These are phyloP conservation scores for Drosophila bunnanda DNA, from an alignment of 2,888 invertebrate genomes.

Conservation along the genomic window DNA sequence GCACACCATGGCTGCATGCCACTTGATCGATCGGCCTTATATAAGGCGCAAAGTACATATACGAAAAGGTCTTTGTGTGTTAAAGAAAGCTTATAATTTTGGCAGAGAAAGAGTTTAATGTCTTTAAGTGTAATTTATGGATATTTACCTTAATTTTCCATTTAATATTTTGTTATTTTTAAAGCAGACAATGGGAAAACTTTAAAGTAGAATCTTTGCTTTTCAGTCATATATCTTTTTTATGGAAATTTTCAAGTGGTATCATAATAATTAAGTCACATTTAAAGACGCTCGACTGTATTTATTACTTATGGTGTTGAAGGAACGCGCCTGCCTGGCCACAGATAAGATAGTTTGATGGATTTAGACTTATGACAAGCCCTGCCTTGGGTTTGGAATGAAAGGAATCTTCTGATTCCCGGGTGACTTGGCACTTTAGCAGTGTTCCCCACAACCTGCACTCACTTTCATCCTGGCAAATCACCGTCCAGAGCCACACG, in stretches of 20 bases:
- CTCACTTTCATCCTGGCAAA: constrained; percentile 90
- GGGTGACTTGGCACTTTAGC: constrained; percentile 7
- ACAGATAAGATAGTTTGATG: constrained; percentile 49
- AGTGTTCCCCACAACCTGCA: constrained; percentile 37
- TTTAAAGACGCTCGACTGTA: constrained; percentile 7
- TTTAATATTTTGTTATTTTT: not conserved
- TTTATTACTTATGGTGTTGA: not conserved
- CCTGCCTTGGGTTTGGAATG: constrained; percentile 3
- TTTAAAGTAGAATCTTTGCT: not conserved
- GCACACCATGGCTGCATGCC: constrained; percentile 28
- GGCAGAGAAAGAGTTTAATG: not conserved
- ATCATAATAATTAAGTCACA: constrained; percentile 13
- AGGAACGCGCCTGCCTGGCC: constrained; percentile 10
- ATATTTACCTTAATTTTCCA: not conserved
- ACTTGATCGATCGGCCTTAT: constrained; percentile 13
- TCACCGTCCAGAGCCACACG: constrained; percentile 90
- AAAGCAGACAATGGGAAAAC: not conserved
- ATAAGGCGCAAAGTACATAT: constrained; percentile 41
- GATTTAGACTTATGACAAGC: constrained; percentile 32
- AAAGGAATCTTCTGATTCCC: constrained; percentile 13
- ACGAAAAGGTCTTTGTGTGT: not conserved
- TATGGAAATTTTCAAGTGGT: constrained; percentile 2
- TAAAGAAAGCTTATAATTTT: not conserved
- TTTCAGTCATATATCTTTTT: constrained; percentile 1
- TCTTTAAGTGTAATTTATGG: not conserved